Base-by-base conservation (phyloP, 1,140 invertebrate genomes). In the Drosophila orosa region DNA sequence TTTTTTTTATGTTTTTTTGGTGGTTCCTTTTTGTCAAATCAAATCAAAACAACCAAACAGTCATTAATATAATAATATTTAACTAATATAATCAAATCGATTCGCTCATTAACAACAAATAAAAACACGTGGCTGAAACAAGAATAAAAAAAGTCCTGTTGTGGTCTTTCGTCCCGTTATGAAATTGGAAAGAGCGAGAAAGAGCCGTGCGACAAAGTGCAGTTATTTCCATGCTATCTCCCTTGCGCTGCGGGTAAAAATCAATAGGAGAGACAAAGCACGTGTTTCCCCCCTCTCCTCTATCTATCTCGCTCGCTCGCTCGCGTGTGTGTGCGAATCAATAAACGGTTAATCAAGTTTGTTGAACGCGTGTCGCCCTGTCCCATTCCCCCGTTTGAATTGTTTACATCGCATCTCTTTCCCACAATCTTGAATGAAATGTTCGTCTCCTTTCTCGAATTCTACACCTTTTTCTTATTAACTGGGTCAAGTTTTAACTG, bases 341-440 rank as follows among this genome's bases (percentile, higher is more conserved):
- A 89, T 87, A 83, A 79, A 73, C 62, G 35, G 57, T 79, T 87
- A 69, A 83, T 82, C 47, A 76, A 77, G 74, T 78, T 74, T 82
- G 58, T 71, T 61, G 39, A 54, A 68, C 12, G 42, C 44, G 31
- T 59, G 33, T 66, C 62, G 57, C 27, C 19, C 56, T 24, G 47
- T 59, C 35, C 50, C 25, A n/a, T 22, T 58, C 37, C 42, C 27
- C 17, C 45, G 24, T 17, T 15, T 47, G 27, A 59, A 50, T 65
- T 82, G 69, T 83, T 78, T 81, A 76, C 57, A 61, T 50, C 10
- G 10, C 54, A 35, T 63, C 69, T 74, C 29, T 40, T 52, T 57
- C 15, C 22, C 44, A n/a, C 45, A 33, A 29, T 33, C 12, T 13
- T 31, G 25, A 67, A 67, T 65, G 24, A 35, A 69, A 47, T 69